A percentile compares a stretch with the other conserved stretches of the same genome.
Conservation (phyloP, 2,797 vertebrate species). For the Alcedo quadribrachys region DNA sequence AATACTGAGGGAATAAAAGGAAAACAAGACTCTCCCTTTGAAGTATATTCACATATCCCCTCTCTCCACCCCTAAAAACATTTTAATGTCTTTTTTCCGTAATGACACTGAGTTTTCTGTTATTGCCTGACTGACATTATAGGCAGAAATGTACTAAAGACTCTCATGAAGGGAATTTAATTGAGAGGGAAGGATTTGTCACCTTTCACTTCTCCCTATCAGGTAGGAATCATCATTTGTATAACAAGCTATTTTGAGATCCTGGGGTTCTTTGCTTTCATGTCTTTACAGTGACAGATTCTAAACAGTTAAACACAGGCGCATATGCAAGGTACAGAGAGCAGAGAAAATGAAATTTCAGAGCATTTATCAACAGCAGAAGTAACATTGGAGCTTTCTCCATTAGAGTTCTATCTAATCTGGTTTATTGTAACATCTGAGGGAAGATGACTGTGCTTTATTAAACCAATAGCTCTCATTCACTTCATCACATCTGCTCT, state of each 20-base stretch:
- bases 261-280: not conserved
- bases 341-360: conserved; percentile 57
- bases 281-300: not conserved
- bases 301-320: conserved; percentile 28
- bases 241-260: not conserved
- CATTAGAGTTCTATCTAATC: conserved; percentile 62
- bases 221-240: conserved; percentile 7
- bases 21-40: conserved; percentile 67
- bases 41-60: conserved; percentile 42
- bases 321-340: not conserved
- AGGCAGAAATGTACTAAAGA: conserved; percentile 9
- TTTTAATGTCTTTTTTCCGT: conserved; percentile 47
- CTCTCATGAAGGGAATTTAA: conserved; percentile 25
- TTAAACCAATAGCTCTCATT: conserved; percentile 72
- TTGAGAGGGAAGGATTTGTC: conserved; percentile 4
- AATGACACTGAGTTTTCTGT: conserved; percentile 35
- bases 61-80: conserved; percentile 16
- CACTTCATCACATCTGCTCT: conserved; percentile 74
- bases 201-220: conserved; percentile 13
- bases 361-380: conserved; percentile 54
- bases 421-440: conserved; percentile 69
- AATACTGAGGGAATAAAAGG: conserved; percentile 68
- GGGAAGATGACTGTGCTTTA: conserved; percentile 65
- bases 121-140: conserved; percentile 10
- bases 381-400: conserved; percentile 45